Evolutionary conservation across 2,797 vertebrate genomes (phyloP).

Genomic region (Darevskia nairensis): DNA sequence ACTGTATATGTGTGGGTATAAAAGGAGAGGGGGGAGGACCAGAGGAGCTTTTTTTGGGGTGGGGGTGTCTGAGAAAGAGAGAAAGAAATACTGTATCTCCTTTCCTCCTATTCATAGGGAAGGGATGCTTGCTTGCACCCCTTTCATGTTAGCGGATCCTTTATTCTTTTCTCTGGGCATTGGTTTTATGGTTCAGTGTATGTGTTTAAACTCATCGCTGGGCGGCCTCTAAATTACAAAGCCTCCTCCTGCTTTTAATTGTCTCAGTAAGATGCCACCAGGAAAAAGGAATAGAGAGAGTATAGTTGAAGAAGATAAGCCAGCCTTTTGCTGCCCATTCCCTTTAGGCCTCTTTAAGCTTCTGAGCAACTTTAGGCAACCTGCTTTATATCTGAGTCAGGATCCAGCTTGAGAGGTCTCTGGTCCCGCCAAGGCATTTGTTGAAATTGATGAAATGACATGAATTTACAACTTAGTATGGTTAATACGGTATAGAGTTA

Average conservation of each 20-base stretch:
- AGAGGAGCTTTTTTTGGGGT: no score
- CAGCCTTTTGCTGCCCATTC: slow-evolving; percentile 7
- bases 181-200: slow-evolving; percentile 11
- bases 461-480: slow-evolving; percentile 61
- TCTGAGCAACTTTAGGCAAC: slow-evolving; percentile 44
- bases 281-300: slow-evolving; percentile 54
- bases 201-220: slow-evolving; percentile 32
- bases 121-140: slow-evolving; percentile 29
- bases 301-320: slow-evolving; percentile 37
- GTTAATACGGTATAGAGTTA: slow-evolving; percentile 27
- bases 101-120: slow-evolving; percentile 49
- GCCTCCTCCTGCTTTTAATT: slow-evolving; percentile 38
- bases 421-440: slow-evolving; percentile 26
- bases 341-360: slow-evolving; percentile 63
- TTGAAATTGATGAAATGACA: slow-evolving; percentile 41
- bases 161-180: slow-evolving; percentile 39
- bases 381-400: slow-evolving; percentile 50
- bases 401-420: slow-evolving; percentile 50
- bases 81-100: slow-evolving; percentile 47
- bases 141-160: not conserved
- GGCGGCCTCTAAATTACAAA: slow-evolving; percentile 39
- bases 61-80: slow-evolving; percentile 3
- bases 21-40: no score
- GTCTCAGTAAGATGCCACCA: slow-evolving; percentile 47
- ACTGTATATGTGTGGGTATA: not conserved